Conservation (phyloP, 2,113 vertebrate genomes). For the Anolis sagrei region DNA sequence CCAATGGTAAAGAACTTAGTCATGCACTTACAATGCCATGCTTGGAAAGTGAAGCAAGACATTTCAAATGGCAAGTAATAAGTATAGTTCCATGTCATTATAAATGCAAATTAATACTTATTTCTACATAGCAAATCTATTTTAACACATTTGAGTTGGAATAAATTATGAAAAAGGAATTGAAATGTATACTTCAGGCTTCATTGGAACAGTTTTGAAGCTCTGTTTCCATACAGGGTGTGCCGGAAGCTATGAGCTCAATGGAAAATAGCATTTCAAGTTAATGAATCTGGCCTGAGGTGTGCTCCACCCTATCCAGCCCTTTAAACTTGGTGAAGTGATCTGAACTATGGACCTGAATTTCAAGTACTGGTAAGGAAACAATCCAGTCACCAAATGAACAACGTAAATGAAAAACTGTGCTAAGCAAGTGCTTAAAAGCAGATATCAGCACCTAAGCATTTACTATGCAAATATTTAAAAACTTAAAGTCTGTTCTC, state of each 20-base stretch:
- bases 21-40: not conserved
- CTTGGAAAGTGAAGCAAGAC: not conserved
- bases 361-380: conserved; percentile 35
- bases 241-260: conserved; percentile 12
- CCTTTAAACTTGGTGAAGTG: not conserved
- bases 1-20: not conserved
- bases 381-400: conserved; percentile 1
- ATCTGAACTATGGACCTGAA: not conserved
- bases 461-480: not conserved
- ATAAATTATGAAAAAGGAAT: not conserved
- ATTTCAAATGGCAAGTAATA: not conserved
- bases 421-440: not conserved
- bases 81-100: not conserved
- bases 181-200: not conserved
- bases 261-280: conserved; percentile 14
- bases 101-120: not conserved
- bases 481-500: not conserved
- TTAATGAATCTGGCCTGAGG: not conserved
- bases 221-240: conserved; percentile 14
- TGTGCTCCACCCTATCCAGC: not conserved
- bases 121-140: not conserved
- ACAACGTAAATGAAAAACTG: conserved; percentile 35
- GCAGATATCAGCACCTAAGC: not conserved
- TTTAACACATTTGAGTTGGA: not conserved
- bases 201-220: conserved; percentile 6